Conservation (phyloP, 2,113 vertebrate species). For the Ciconia stormi region DNA sequence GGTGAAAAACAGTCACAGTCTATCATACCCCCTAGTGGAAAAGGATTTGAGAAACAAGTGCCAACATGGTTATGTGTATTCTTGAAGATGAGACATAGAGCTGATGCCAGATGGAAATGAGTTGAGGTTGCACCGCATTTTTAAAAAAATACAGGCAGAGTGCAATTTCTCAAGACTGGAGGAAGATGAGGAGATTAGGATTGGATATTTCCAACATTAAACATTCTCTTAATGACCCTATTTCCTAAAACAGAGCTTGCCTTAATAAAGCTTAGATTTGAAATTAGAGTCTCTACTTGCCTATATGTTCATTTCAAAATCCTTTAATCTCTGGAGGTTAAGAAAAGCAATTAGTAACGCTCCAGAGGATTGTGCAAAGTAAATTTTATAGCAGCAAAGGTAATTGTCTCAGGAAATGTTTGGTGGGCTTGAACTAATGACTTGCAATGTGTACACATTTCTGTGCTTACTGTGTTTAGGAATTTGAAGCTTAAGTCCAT, state of each 20-base stretch:
- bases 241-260: slow-evolving; percentile 9
- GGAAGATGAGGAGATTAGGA: slow-evolving; percentile 7
- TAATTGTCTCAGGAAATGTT: slow-evolving; percentile 68
- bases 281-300: slow-evolving; percentile 52
- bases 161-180: background rate
- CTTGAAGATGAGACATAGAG: background rate
- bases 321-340: slow-evolving; percentile 67
- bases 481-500: background rate
- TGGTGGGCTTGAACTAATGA: slow-evolving; percentile 58
- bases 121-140: background rate
- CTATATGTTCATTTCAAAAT: slow-evolving; percentile 64
- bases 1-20: slow-evolving; percentile 39
- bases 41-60: slow-evolving; percentile 56
- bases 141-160: background rate
- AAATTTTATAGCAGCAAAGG: slow-evolving; percentile 61
- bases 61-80: background rate
- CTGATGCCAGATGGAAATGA: slow-evolving; percentile 25
- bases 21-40: slow-evolving; percentile 67
- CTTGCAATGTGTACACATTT: slow-evolving; percentile 25
- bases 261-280: slow-evolving; percentile 52
- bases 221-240: slow-evolving; percentile 4
- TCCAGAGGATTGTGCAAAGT: slow-evolving; percentile 52
- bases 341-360: slow-evolving; percentile 63
- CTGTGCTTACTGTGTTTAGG: background rate
- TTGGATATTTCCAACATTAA: slow-evolving; percentile 31